These are phyloP conservation scores for Picus viridis DNA, from an alignment of 2,797 vertebrate species.

Conservation along the genomic window DNA sequence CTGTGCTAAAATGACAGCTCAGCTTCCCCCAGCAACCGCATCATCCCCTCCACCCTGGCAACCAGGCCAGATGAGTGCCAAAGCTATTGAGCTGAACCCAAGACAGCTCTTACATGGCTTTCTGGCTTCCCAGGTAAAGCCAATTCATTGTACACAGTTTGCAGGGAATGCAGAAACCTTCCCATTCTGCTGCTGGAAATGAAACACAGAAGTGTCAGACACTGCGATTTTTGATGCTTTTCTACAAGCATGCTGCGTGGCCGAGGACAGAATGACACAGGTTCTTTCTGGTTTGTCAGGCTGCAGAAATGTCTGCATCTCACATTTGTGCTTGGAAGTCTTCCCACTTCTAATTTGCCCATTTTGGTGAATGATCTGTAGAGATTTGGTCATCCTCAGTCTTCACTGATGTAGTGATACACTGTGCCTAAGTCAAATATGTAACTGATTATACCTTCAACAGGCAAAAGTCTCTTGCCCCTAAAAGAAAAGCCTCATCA, in stretches of 20 bases:
- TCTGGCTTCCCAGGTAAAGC: neutral
- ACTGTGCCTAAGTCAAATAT: neutral
- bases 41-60: neutral
- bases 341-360: neutral
- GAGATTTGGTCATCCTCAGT: neutral
- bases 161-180: neutral
- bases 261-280: accelerated
- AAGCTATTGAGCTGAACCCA: neutral
- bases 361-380: neutral
- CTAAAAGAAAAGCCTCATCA: neutral
- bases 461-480: neutral
- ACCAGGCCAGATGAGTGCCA: neutral
- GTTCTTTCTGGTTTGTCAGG: neutral
- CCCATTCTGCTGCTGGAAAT: neutral
- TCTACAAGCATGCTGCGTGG: neutral
- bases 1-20: neutral
- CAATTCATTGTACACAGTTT: neutral
- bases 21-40: neutral
- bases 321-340: neutral
- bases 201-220: neutral
- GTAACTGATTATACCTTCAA: neutral
- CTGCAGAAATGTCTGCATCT: neutral
- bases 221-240: neutral
- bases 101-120: neutral
- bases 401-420: neutral